Evolutionary conservation across 2,888 invertebrate genomes (phyloP), one percentile per base, ranked within the genome.

Genomic region (Dascillus cervinus): DNA sequence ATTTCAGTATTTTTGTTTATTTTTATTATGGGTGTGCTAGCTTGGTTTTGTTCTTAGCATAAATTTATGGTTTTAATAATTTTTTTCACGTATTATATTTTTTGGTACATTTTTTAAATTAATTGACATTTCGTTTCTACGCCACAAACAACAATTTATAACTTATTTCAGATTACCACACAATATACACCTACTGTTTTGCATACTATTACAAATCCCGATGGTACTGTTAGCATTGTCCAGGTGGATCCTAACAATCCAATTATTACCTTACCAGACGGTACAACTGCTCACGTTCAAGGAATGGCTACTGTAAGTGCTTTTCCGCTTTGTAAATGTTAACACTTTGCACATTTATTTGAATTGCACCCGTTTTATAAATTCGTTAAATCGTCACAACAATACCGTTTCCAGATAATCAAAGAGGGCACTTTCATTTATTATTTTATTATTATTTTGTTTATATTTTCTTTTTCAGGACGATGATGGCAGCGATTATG

Each of bases 121-220:
- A 4, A 27, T 20, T 29, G 29, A 32, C 20, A 35, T 25, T 42
- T n/a, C n/a, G n/a, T n/a, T n/a, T n/a, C n/a, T n/a, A n/a, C n/a
- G n/a, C n/a, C n/a, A n/a, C n/a, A n/a, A n/a, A n/a, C n/a, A n/a
- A n/a, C n/a, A n/a, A n/a, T n/a, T n/a, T n/a, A n/a, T n/a, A n/a
- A n/a, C 25, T 38, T 28, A 24, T 52, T 50, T 6, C 56, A 72
- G 71, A 70, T 71, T 57, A 62, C 67, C 59, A 72, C 78, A 26
- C 79, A 84, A 66, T 90, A 87, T 66, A 79, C 86, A 34, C 88
- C 92, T 40, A 84, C 92, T 4, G 87, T 95, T 51, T 76, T 95
- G 35, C 95, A 95, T 64, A 92, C 92, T 4, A 92, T 95, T 65
- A 91, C 88, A 52, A 95, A 95, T 70, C 88, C 94, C 1, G 95